phyloP scores from a whole-genome alignment of 2,888 invertebrate species.

The Spodoptera littoralis region DNA sequence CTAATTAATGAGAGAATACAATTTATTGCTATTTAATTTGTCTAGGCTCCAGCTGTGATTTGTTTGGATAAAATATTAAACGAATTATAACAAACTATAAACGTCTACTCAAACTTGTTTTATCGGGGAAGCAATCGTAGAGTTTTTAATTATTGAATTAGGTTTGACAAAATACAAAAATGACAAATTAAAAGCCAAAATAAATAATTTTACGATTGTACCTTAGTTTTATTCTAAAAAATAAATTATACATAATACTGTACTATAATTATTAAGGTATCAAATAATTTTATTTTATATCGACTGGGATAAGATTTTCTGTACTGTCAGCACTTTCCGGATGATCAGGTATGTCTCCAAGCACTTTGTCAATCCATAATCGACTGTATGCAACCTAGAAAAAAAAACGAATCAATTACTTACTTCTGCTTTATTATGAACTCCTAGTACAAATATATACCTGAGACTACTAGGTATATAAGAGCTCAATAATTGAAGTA shows the following conservation, averaged over 20 bases:
- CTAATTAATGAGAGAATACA: neutral
- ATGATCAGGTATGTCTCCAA: constrained; percentile 63
- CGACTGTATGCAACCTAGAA: constrained; percentile 79
- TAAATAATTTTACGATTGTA: neutral
- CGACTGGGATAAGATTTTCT: constrained; percentile 75
- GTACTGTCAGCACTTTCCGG: constrained; percentile 78
- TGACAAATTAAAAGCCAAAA: neutral
- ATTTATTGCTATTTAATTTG: constrained; percentile 25
- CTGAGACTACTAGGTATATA: constrained; percentile 26
- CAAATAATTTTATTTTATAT: constrained; percentile 33
- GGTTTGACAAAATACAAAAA: too few species aligned
- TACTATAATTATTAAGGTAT: constrained; percentile 9
- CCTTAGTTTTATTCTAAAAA: neutral
- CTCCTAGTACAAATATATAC: constrained; percentile 41
- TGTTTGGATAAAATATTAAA: too few species aligned
- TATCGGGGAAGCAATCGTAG: too few species aligned
- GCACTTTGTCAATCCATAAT: constrained; percentile 76
- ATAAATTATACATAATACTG: constrained; percentile 15
- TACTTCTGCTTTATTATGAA: constrained; percentile 17
- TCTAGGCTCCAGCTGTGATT: constrained; percentile 6
- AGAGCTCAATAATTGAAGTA: too few species aligned
- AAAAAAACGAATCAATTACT: constrained; percentile 5
- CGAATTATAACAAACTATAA: too few species aligned
- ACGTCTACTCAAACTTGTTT: too few species aligned
- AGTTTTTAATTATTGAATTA: too few species aligned